phyloP scores from a whole-genome alignment of 2,888 invertebrate genomes.

The Drosophila vallismaia region DNA sequence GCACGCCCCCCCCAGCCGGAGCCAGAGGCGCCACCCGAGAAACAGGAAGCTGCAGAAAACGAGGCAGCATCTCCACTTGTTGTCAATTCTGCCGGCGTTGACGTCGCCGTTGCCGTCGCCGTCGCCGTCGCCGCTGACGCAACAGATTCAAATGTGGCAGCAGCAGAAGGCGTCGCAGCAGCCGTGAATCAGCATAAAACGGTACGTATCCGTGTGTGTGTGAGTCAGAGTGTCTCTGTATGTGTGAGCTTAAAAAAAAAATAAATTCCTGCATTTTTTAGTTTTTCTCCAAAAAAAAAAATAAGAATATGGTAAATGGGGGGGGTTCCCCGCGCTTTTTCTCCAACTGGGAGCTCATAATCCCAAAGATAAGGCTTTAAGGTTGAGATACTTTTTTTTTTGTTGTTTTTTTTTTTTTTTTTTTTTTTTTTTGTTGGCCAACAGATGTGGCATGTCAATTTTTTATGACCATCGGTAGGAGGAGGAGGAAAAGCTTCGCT shows the following conservation, averaged over 20 bases:
- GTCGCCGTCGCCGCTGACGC: slow-evolving; percentile 58
- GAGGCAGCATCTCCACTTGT: slow-evolving; percentile 65
- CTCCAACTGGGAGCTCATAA: neutral
- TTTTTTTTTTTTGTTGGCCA: neutral
- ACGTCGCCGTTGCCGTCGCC: slow-evolving; percentile 57
- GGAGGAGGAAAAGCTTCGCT: neutral
- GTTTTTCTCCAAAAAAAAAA: neutral
- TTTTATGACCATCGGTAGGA: neutral
- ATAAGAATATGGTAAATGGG: neutral
- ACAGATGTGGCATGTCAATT: neutral
- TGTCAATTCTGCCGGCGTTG: slow-evolving; percentile 59
- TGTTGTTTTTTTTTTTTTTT: neutral
- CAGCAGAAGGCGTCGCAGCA: slow-evolving; percentile 36
- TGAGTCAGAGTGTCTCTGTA: slow-evolving; percentile 21
- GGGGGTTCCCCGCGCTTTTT: neutral
- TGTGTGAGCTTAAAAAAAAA: slow-evolving; percentile 17
- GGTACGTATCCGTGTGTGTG: slow-evolving; percentile 56
- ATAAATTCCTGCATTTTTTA: slow-evolving; percentile 3
- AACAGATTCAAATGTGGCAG: slow-evolving; percentile 56
- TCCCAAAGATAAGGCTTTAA: neutral
- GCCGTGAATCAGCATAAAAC: slow-evolving; percentile 68
- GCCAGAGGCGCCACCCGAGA: neutral
- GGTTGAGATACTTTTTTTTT: slow-evolving; percentile 2
- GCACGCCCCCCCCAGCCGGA: neutral
- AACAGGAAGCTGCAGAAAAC: slow-evolving; percentile 19